Evolutionary conservation across 2,797 vertebrate species (phyloP).

Genomic region (Lacerta viridis): DNA sequence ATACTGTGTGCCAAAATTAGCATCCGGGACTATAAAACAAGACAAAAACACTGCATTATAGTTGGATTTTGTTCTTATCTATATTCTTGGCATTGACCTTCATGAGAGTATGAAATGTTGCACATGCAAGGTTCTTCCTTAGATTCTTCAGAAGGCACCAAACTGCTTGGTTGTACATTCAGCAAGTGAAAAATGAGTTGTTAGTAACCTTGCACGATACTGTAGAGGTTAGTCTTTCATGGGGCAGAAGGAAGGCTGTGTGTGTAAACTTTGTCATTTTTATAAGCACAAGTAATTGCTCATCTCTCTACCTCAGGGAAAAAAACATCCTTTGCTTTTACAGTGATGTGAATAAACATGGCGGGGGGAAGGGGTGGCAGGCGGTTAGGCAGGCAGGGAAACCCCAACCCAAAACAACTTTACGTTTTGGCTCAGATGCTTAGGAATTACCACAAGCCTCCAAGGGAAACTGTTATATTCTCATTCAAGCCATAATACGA

Average conservation of each 20-base stretch:
- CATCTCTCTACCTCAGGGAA: slow-evolving; percentile 43
- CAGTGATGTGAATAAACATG: slow-evolving; percentile 48
- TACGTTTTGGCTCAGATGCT: background rate
- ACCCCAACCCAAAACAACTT: background rate
- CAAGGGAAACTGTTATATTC: slow-evolving; percentile 45
- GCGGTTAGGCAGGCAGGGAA: slow-evolving; percentile 17
- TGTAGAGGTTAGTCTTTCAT: background rate
- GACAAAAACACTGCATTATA: background rate
- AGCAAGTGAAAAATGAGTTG: slow-evolving; percentile 38
- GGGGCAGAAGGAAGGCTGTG: background rate
- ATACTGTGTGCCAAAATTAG: background rate
- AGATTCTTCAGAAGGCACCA: slow-evolving; percentile 40
- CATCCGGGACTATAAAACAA: background rate
- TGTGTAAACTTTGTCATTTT: slow-evolving; percentile 52
- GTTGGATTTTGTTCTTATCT: slow-evolving; percentile 9
- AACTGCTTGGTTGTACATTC: background rate
- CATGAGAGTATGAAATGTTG: slow-evolving; percentile 47
- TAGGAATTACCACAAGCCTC: slow-evolving; percentile 14
- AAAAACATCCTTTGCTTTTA: slow-evolving; percentile 53
- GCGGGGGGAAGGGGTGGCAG: too few relatives aligned
- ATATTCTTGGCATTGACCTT: slow-evolving; percentile 52
- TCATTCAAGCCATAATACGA: slow-evolving; percentile 31
- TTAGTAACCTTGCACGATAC: background rate
- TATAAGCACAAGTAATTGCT: slow-evolving; percentile 59
- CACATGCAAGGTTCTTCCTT: slow-evolving; percentile 19